Base-by-base conservation (phyloP, 2,113 vertebrate genomes). In the Grus americana region DNA sequence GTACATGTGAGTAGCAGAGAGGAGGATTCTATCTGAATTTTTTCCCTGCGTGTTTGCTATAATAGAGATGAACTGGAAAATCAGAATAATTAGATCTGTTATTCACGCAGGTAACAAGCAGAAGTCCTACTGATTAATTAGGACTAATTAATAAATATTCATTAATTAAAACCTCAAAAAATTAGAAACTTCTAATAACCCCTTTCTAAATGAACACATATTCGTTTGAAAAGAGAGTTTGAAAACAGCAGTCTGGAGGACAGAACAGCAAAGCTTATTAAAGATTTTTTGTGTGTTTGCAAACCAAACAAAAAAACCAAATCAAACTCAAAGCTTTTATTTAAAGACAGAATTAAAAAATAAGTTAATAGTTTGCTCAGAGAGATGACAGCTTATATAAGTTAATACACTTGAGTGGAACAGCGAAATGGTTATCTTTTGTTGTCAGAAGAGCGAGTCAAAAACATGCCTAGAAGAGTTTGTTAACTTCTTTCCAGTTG, bases 321-420 rank as follows among this genome's bases (percentile, higher is more conserved):
- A 68, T 93, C 63, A 85, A 97, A 72, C 81, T 92, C 90, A 94
- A 91, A 96, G 94, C 93, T 94, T 98, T 98, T 98, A 98, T 98
- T 98, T 97, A 96, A 98, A 97, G 97, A 88, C 94, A 96, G 92
- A 97, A 88, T 98, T 97, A 97, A 97, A 97, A 97, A 98, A 97
- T 95, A 97, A 98, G 93, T 92, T 96, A 91, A 83, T 90, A 80
- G 85, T 97, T 97, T 97, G 88, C 92, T 97, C 96, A 96, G 97
- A 97, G 97, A 97, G 95, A 95, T 97, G 91, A 97, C 95, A 93
- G 84, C 98, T 98, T 96, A 92, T 96, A 49, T 75, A 94, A 94
- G 80, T 97, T 86, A 97, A 79, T 81, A 97, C 93, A 97, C 74
- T 88, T 89, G 82, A 86, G 79, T 88, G 95, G 95, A 96, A 93